A percentile compares a stretch with the other conserved stretches of the same genome.
phyloP scores from a whole-genome alignment of 2,797 vertebrate species.

The Stomatorhinus walkeri region DNA sequence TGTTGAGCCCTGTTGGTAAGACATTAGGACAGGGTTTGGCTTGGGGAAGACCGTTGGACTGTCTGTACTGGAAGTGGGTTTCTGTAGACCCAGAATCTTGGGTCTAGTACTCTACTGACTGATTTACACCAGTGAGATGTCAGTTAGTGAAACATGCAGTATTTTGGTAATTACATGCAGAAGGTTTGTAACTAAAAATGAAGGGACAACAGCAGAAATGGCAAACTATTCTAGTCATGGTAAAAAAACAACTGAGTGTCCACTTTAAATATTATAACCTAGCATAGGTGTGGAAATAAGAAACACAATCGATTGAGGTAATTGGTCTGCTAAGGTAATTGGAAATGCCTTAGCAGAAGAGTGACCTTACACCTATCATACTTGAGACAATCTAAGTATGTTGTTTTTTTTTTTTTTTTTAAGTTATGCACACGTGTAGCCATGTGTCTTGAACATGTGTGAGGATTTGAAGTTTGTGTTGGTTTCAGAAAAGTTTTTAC shows the following conservation, averaged over 20 bases:
- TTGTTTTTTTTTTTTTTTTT: neutral
- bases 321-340: neutral
- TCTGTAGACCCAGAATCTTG: neutral
- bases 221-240: neutral
- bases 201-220: neutral
- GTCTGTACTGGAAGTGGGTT: neutral
- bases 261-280: neutral
- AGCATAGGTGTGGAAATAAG: neutral
- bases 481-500: neutral
- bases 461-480: neutral
- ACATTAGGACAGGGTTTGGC: neutral
- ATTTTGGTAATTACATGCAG: conserved; percentile 21
- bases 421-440: neutral
- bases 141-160: conserved; percentile 35
- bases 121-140: neutral
- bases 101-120: conserved; percentile 33
- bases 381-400: conserved; percentile 21
- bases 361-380: neutral
- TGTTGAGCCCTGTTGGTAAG: neutral
- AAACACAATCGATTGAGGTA: neutral
- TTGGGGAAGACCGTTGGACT: neutral
- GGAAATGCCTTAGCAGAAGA: neutral
- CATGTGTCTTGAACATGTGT: neutral
- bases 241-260: neutral
- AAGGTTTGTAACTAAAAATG: neutral